A percentile compares a stretch with the other conserved stretches of the same genome.
phyloP scores from a whole-genome alignment of 2,888 invertebrate genomes.

The Drosophila putrida region DNA sequence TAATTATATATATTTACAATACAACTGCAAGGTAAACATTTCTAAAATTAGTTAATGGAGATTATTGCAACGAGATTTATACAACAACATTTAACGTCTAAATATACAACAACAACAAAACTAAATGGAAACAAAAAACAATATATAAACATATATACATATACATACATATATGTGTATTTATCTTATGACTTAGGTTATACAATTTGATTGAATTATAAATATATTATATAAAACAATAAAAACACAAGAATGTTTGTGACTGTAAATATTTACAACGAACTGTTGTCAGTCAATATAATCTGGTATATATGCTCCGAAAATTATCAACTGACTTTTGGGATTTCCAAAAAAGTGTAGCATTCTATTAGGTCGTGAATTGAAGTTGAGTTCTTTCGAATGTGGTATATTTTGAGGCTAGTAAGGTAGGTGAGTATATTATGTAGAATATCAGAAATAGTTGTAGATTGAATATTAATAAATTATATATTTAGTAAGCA shows the following conservation, averaged over 20 bases:
- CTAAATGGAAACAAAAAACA: neutral
- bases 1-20: constrained; percentile 20
- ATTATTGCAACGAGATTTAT: constrained; percentile 34
- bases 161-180: constrained; percentile 18
- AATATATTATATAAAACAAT: constrained; percentile 1
- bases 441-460: too few relatives aligned
- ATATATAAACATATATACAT: constrained; percentile 6
- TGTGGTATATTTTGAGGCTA: too few relatives aligned
- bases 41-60: constrained; percentile 22
- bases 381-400: neutral
- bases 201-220: constrained; percentile 38
- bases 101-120: constrained; percentile 14
- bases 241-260: neutral
- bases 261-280: constrained; percentile 12
- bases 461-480: too few relatives aligned
- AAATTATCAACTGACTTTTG: neutral
- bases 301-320: constrained; percentile 11
- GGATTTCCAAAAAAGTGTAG: constrained; percentile 7
- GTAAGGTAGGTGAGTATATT: too few relatives aligned
- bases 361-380: constrained; percentile 23
- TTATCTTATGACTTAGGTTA: constrained; percentile 59
- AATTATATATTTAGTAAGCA: too few relatives aligned
- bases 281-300: neutral
- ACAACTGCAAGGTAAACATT: constrained; percentile 23
- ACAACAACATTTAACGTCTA: constrained; percentile 20